Conservation (phyloP, 2,888 invertebrate genomes). For the Plebejus anna region DNA sequence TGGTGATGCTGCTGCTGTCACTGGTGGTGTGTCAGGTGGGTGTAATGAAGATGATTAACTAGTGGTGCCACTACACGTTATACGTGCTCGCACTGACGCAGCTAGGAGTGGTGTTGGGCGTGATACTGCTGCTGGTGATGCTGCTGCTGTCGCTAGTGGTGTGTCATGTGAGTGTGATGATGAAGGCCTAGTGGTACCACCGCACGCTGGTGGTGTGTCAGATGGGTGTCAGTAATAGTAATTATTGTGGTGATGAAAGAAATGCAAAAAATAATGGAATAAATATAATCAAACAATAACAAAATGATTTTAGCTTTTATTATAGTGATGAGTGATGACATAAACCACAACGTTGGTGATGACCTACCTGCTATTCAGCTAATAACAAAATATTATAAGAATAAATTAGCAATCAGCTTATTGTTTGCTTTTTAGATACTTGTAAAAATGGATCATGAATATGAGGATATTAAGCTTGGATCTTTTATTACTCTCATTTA, state of each 20-base stretch:
- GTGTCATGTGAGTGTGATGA: too few species aligned
- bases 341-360: too few species aligned
- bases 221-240: constrained; percentile 48
- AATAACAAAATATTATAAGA: too few species aligned
- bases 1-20: not conserved
- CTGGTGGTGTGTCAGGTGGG: not conserved
- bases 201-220: constrained; percentile 81
- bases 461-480: too few species aligned
- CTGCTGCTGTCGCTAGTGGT: constrained; percentile 53
- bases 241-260: not conserved
- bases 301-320: not conserved
- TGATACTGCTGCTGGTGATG: too few species aligned
- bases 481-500: too few species aligned
- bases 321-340: not conserved
- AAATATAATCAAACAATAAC: not conserved
- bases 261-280: not conserved
- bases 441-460: too few species aligned
- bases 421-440: too few species aligned
- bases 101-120: constrained; percentile 72
- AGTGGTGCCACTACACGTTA: constrained; percentile 87
- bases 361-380: too few species aligned
- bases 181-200: too few species aligned
- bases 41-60: constrained; percentile 59
- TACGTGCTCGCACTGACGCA: constrained; percentile 89
- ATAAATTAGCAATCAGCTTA: too few species aligned